Evolutionary conservation across 2,113 vertebrate species (phyloP).

Genomic region (Paradisaea rubra): DNA sequence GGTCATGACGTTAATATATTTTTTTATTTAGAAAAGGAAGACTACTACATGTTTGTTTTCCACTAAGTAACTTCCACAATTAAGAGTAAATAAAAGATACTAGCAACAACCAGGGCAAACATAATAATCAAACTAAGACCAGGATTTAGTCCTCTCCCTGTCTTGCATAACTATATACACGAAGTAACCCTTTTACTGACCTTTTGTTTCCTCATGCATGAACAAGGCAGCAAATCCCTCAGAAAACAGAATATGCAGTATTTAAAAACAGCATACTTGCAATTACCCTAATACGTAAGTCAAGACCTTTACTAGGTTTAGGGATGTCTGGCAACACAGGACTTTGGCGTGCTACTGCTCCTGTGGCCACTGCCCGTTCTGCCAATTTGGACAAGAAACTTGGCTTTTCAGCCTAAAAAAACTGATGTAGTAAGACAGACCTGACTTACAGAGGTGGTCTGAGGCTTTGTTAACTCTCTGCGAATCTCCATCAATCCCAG

Average conservation of each 20-base stretch:
- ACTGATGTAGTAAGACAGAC: background rate
- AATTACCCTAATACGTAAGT: background rate
- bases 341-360: background rate
- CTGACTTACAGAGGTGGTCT: background rate
- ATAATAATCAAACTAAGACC: constrained; percentile 37
- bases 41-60: background rate
- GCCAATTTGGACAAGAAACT: background rate
- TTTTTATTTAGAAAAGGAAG: constrained; percentile 55
- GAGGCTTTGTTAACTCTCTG: background rate
- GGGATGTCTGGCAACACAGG: background rate
- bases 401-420: background rate
- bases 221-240: background rate
- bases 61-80: constrained; percentile 50
- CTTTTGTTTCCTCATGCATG: background rate
- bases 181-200: background rate
- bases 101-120: background rate
- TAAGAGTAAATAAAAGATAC: background rate
- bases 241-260: background rate
- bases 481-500: background rate
- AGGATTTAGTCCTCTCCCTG: background rate
- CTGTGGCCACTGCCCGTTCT: background rate
- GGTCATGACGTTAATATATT: constrained; percentile 48
- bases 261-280: background rate
- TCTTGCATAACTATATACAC: accelerated
- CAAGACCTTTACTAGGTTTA: background rate